Evolutionary conservation across 2,797 vertebrate genomes (phyloP).

Genomic region (Scomberomorus guttatus): DNA sequence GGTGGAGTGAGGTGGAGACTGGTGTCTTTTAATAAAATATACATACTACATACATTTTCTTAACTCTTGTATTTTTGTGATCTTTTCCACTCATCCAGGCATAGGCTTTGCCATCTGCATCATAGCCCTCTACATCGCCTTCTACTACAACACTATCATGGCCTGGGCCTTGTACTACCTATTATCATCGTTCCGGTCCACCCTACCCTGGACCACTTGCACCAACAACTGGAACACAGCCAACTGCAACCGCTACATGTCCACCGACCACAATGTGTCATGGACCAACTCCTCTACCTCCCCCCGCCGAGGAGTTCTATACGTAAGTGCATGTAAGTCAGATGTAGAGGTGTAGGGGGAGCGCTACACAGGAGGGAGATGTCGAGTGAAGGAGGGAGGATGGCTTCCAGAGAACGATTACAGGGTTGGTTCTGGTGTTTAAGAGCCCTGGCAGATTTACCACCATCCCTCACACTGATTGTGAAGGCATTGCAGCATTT

Average conservation of each 20-base stretch:
- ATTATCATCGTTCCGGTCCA: slow-evolving; percentile 91
- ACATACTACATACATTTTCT: background rate
- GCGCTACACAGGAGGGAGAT: slow-evolving; percentile 24
- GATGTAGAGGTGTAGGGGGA: slow-evolving; percentile 44
- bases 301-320: slow-evolving; percentile 98
- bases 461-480: background rate
- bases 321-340: slow-evolving; percentile 94
- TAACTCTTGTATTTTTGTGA: background rate
- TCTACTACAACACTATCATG: slow-evolving; percentile 99
- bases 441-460: slow-evolving; percentile 23
- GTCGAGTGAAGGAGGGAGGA: slow-evolving; percentile 14
- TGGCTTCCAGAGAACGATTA: slow-evolving; percentile 17
- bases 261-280: slow-evolving; percentile 88
- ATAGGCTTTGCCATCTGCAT: slow-evolving; percentile 98
- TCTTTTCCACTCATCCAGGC: slow-evolving; percentile 80
- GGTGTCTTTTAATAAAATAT: slow-evolving; percentile 1
- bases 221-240: slow-evolving; percentile 94
- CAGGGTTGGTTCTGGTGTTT: slow-evolving; percentile 34
- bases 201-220: slow-evolving; percentile 96
- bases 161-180: slow-evolving; percentile 99
- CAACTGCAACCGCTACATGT: slow-evolving; percentile 94
- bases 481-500: slow-evolving; percentile 1
- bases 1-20: slow-evolving; percentile 12
- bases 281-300: slow-evolving; percentile 93
- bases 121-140: slow-evolving; percentile 95